Evolutionary conservation across 2,888 invertebrate species (phyloP), one percentile per base, ranked within the genome.

Genomic region (Gibbula magus): DNA sequence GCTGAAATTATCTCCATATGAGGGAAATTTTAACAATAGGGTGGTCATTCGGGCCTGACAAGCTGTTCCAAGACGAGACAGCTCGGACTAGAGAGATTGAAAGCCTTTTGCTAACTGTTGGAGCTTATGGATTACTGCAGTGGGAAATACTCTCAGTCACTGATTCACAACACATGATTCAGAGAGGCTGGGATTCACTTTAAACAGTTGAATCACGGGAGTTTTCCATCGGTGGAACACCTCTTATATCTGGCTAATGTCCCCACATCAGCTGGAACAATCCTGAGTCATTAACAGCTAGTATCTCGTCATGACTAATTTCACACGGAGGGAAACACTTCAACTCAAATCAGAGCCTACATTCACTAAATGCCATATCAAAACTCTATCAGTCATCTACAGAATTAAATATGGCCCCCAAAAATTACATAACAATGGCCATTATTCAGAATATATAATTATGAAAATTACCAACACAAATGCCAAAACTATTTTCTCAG

Each of bases 161-260:
- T 61, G 61, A 61, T 61, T 61, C 61, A 61, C 61, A 29, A 61
- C 29, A 25, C 16, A 61, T 61, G 61, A 61, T 61, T 61, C 61
- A 61, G 61, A 61, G 18, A 25, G 45, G 1, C 29, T 25, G 61
- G 29, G 29, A 25, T 61, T 61, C 29, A 25, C 61, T 32, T 25
- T 13, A 25, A 61, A 25, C 29, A 61, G 61, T 32, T 61, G 61
- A 61, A 61, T 61, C 61, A 61, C 18, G 16, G 29, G 16, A 29
- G 61, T 32, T 29, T 61, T 32, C 61, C 61, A 29, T 61, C 61
- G 13, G 29, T 16, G 29, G 10, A 61, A 25, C 61, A 61, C 61
- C 13, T 61, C 29, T 61, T 2, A 61, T 61, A 29, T 32, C 61
- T 61, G 61, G 25, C 61, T 61, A 61, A 61, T 29, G 25, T 16